These are phyloP conservation scores for Taeniopygia guttata DNA, from an alignment of 2,797 vertebrate genomes.

Conservation along the genomic window DNA sequence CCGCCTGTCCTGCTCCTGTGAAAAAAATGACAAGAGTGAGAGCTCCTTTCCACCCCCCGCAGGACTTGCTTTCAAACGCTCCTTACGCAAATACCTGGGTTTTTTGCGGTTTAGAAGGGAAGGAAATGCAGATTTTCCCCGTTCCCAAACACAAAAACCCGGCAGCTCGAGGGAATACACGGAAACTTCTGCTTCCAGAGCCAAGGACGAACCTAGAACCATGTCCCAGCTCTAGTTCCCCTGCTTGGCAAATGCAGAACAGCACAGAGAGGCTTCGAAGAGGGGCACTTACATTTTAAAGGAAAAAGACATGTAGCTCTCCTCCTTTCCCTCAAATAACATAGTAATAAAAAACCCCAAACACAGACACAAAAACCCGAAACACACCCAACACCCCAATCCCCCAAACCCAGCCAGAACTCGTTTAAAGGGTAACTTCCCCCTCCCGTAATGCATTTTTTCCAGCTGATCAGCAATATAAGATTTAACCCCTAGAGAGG, in stretches of 20 bases:
- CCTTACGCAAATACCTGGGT: fast-evolving
- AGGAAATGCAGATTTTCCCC: fast-evolving
- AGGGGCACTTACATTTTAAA: too few relatives aligned
- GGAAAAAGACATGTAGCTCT: fast-evolving
- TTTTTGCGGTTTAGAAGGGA: not conserved
- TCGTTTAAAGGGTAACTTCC: not conserved
- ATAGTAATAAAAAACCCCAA: too few relatives aligned
- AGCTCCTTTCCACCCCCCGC: fast-evolving
- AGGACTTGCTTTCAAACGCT: not conserved
- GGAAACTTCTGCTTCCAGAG: not conserved
- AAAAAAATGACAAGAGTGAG: fast-evolving
- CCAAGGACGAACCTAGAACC: not conserved
- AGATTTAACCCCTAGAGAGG: not conserved
- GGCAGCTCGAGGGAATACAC: not conserved
- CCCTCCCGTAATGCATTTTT: not conserved
- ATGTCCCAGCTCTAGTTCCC: fast-evolving
- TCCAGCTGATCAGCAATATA: not conserved
- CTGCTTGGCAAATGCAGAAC: not conserved
- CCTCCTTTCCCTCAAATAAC: not conserved
- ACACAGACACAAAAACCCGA: too few relatives aligned
- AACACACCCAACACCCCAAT: not conserved
- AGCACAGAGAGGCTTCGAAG: not conserved
- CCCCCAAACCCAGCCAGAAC: not conserved
- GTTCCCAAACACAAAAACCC: not conserved
- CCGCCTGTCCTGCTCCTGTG: fast-evolving